Evolutionary conservation across 1,140 invertebrate genomes (phyloP).

Genomic region (Drosophila willistoni): DNA sequence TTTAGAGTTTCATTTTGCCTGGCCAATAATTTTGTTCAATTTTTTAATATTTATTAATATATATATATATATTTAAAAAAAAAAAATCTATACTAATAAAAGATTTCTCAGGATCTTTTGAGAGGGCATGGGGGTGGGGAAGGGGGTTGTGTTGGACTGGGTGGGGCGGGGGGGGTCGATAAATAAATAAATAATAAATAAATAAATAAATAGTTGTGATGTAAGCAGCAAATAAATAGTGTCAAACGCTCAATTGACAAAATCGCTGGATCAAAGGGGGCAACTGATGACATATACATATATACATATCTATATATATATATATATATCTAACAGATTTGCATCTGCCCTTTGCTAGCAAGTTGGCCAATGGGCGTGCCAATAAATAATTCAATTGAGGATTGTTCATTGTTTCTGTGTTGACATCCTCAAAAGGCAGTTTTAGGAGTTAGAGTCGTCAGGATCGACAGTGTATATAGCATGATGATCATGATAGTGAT

Average conservation of each 20-base stretch:
- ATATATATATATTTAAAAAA: conserved; percentile 72
- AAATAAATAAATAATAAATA: conserved; percentile 48
- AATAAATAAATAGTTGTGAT: conserved; percentile 36
- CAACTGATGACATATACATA: background rate
- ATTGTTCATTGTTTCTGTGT: conserved; percentile 11
- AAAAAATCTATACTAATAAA: conserved; percentile 74
- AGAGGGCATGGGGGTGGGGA: conserved; percentile 14
- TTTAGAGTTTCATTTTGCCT: conserved; percentile 34
- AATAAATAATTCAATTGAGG: conserved; percentile 70
- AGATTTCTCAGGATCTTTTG: conserved; percentile 34
- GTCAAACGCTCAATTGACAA: conserved; percentile 66
- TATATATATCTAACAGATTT: background rate
- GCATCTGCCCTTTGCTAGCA: conserved; percentile 74
- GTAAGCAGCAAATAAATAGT: conserved; percentile 69
- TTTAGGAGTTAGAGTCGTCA: conserved; percentile 43
- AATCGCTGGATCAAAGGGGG: conserved; percentile 78
- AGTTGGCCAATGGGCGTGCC: conserved; percentile 79
- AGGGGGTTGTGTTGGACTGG: background rate
- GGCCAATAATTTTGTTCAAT: conserved; percentile 56
- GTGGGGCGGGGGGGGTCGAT: conserved; percentile 1
- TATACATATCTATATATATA: background rate
- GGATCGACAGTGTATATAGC: conserved; percentile 39
- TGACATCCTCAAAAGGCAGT: background rate
- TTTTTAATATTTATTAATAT: background rate
- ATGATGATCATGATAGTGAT: conserved; percentile 23